These are phyloP conservation scores for Acanthaster planci DNA, from an alignment of 35 echinoderm and acorn worm species.

Conservation along the genomic window DNA sequence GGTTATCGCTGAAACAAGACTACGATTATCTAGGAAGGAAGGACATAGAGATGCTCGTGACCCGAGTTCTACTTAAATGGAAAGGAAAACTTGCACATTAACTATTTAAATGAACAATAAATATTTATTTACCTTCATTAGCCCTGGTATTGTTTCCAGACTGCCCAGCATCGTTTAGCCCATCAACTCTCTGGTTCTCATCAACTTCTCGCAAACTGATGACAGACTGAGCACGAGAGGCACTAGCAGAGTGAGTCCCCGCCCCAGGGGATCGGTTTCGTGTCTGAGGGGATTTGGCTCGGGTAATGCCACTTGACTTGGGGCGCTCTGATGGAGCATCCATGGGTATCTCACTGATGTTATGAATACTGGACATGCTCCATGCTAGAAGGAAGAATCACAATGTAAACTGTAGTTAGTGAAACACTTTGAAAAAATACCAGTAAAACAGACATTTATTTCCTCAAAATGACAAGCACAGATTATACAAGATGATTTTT, in stretches of 20 bases:
- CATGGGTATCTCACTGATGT: conserved; percentile 17
- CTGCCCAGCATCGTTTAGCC: conserved; percentile 13
- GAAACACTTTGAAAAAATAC: neutral
- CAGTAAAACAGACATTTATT: no score
- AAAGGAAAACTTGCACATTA: neutral
- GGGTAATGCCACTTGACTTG: conserved; percentile 17
- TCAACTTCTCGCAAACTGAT: conserved; percentile 86
- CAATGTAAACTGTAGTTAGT: neutral
- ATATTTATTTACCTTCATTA: neutral
- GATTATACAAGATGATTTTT: no score
- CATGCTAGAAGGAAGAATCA: conserved; percentile 49
- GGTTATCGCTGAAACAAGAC: conserved; percentile 59
- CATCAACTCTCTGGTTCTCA: conserved; percentile 61
- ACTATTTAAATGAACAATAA: neutral
- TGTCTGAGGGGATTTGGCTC: neutral
- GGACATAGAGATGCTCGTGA: neutral
- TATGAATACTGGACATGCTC: conserved; percentile 63
- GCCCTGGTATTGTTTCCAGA: neutral
- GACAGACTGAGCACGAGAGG: conserved; percentile 79
- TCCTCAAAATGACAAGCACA: no score
- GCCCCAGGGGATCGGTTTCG: conserved; percentile 66
- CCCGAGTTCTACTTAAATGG: neutral
- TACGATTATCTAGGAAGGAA: conserved; percentile 56
- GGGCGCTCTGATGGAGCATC: neutral
- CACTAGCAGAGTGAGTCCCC: conserved; percentile 57